Conservation (phyloP, 2,888 invertebrate species). For the Bedellia somnulentella region DNA sequence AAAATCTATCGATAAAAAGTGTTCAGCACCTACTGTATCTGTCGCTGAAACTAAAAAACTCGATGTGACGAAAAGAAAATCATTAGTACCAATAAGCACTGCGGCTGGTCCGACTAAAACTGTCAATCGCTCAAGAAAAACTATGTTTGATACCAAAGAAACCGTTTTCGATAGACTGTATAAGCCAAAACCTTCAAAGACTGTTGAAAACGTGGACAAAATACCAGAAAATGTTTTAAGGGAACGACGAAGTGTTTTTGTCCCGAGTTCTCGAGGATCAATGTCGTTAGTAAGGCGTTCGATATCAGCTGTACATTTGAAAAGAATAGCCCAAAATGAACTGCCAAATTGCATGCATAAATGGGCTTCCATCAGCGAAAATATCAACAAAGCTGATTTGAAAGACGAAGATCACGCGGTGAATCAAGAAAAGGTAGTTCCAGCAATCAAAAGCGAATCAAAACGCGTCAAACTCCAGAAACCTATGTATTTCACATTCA, state of each 20-base stretch:
- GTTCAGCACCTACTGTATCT: too few relatives aligned
- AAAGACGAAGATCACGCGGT: slow-evolving; percentile 31
- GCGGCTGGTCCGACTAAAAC: too few relatives aligned
- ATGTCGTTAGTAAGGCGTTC: slow-evolving; percentile 37
- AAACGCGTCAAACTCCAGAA: slow-evolving; percentile 44
- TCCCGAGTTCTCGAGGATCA: too few relatives aligned
- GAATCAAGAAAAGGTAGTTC: slow-evolving; percentile 22
- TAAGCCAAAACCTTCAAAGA: slow-evolving; percentile 31
- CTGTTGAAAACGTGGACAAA: too few relatives aligned
- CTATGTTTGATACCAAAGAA: too few relatives aligned
- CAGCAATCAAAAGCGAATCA: slow-evolving; percentile 40
- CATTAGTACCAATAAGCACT: too few relatives aligned
- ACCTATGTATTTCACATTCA: slow-evolving; percentile 24
- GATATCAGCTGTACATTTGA: slow-evolving; percentile 51
- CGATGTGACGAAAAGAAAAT: too few relatives aligned
- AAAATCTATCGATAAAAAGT: too few relatives aligned
- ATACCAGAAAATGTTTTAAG: too few relatives aligned
- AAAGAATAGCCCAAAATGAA: slow-evolving; percentile 30
- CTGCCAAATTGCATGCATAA: slow-evolving; percentile 35
- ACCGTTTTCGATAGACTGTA: slow-evolving; percentile 43
- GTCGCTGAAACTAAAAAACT: too few relatives aligned
- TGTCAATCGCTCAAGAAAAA: too few relatives aligned
- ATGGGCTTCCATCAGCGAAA: slow-evolving; percentile 43
- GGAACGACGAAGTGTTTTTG: too few relatives aligned
- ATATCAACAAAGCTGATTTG: slow-evolving; percentile 26